Base-by-base conservation (phyloP, 2,113 vertebrate species). In the Brienomyrus brachyistius region DNA sequence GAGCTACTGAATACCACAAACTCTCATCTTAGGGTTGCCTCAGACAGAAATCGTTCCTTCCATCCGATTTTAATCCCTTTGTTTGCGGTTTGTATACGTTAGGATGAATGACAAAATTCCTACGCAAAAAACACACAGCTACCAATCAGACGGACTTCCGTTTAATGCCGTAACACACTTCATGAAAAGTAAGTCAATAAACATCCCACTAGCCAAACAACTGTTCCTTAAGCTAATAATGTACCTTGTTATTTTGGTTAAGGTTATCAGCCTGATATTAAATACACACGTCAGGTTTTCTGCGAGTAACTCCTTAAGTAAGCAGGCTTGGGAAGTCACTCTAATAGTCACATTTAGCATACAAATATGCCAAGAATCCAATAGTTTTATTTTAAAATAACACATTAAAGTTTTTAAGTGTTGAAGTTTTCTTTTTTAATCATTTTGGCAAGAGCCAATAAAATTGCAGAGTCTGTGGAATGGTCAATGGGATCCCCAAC, bases 151-250 rank as follows among this genome's bases (percentile, higher is more conserved):
- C 4, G 9, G 27, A 86, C 45, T 27, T 21, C 43, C 5, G 19
- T 62, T 59, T 70, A n/a, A 27, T n/a, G 4, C 27, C 48, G 43
- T 11, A 47, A 88, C 80, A 54, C 8, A 35, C 62, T 27, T 85
- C 85, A 89, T 51, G n/a, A 83, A 48, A 59, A 23, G 23, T 74
- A 17, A n/a, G 54, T 74, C 82, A 88, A 90, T 88, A 83, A 50
- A 70, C 77, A 50, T n/a, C 90, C 87, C 74, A 85, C 59, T 90
- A 90, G 85, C 47, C 70, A 88, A 90, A 90, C 56, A 88, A 56
- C 54, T 31, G 59, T 51, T 86, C 89, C 82, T 86, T 85, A 35
- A 51, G 89, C 47, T 86, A 89, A 86, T 35, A 86, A 21, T 23
- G 48, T 47, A 2, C 51, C 47, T 66, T 43, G 77, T 45, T 66